Base-by-base conservation (phyloP, 1,140 invertebrate species). In the Drosophila pallidifrons region DNA sequence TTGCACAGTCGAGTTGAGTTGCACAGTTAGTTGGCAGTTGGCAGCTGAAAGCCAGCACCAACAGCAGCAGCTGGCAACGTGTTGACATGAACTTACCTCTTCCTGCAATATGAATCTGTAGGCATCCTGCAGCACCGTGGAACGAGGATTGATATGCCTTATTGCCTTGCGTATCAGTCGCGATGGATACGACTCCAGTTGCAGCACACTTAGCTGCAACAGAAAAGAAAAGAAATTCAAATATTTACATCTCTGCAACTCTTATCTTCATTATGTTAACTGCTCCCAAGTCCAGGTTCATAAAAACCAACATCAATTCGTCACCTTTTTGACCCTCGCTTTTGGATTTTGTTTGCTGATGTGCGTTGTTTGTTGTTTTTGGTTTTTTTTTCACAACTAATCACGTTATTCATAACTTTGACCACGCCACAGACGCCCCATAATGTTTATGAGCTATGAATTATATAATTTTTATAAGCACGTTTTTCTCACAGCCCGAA, bases 381-480 rank as follows among this genome's bases (percentile, higher is more conserved):
- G 51, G 28, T 69, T 57, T 54, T 54, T 78, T 88, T 81, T 81
- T 82, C 63, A 77, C 75, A 90, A 85, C 86, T 89, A 88, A 88
- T 88, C 85, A 89, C 81, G 85, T 88, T 88, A 89, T 88, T 89
- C 85, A 88, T 81, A 89, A 81, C 85, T 71, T 77, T 78, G 75
- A 51, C 82, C 80, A 82, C 64, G 55, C 57, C 64, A 63, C 82
- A 71, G 54, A 64, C 52, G 67, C 59, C 55, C 65, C 81, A 72
- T 83, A 81, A 88, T 89, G 76, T 89, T 89, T 89, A 89, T 66
- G 86, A 90, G 86, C 74, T 90, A 89, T 89, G 85, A 89, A 89
- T 89, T 89, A 89, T 89, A 87, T 88, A 87, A 87, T 87, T 88
- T 85, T 85, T 85, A 85, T 89, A 85, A 81, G 85, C 85, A 89